Evolutionary conservation across 2,888 invertebrate genomes (phyloP).

Genomic region (Phortica magna): DNA sequence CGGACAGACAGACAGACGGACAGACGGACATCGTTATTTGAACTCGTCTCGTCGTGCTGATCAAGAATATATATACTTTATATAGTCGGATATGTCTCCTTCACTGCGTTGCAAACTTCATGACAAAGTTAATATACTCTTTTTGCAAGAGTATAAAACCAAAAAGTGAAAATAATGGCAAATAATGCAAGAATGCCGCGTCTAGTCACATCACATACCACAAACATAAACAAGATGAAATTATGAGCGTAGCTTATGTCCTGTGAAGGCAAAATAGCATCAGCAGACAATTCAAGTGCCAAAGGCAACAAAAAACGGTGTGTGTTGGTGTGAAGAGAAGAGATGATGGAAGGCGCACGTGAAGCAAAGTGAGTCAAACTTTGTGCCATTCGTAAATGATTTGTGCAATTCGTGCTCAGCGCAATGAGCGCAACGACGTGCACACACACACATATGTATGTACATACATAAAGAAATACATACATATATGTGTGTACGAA

Average conservation of each 20-base stretch:
- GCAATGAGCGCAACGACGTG: constrained; percentile 43
- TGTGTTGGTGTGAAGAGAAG: not conserved
- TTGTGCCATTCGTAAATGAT: constrained; percentile 72
- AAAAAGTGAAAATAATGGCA: constrained; percentile 5
- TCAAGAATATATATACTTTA: too few species aligned
- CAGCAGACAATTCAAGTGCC: constrained; percentile 10
- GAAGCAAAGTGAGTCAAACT: constrained; percentile 63
- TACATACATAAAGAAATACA: not conserved
- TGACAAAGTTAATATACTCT: too few species aligned
- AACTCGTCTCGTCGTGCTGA: too few species aligned
- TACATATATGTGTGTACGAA: constrained; percentile 41
- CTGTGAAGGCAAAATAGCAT: constrained; percentile 50
- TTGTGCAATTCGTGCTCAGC: constrained; percentile 70
- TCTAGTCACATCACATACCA: constrained; percentile 70
- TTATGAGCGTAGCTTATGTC: constrained; percentile 69
- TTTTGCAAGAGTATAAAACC: too few species aligned
- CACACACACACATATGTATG: constrained; percentile 23
- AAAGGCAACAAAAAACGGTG: too few species aligned
- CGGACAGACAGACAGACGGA: too few species aligned
- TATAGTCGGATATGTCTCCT: too few species aligned
- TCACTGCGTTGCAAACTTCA: too few species aligned
- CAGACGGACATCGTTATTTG: too few species aligned
- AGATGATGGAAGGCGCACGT: constrained; percentile 13
- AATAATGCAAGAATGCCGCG: constrained; percentile 42
- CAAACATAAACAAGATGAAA: constrained; percentile 73